These are phyloP conservation scores for Drosophila anceps DNA, from an alignment of 2,888 invertebrate genomes.

Conservation along the genomic window DNA sequence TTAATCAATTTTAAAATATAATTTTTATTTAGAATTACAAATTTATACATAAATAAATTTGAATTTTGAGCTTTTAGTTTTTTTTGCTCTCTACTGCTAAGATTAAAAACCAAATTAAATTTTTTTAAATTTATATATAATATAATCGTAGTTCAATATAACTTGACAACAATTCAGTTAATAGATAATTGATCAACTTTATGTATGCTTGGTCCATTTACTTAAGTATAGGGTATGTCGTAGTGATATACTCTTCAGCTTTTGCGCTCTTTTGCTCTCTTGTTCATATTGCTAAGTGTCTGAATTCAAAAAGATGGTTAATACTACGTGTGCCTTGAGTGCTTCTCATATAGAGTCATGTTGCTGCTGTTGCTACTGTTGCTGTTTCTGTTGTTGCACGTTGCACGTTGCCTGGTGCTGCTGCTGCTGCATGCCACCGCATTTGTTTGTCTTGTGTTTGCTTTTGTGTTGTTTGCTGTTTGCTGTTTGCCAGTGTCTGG, in stretches of 20 bases:
- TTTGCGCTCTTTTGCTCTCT: background rate
- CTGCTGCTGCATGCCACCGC: constrained; percentile 18
- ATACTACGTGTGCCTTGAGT: constrained; percentile 25
- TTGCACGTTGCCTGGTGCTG: constrained; percentile 14
- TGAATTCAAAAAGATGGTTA: constrained; percentile 40
- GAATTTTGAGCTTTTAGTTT: too few relatives aligned
- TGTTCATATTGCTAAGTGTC: constrained; percentile 50
- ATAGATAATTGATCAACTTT: background rate
- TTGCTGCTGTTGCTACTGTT: constrained; percentile 7
- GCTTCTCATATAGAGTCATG: constrained; percentile 15
- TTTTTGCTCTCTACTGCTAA: too few relatives aligned
- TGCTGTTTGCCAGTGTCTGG: constrained; percentile 56
- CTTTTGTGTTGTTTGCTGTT: constrained; percentile 60
- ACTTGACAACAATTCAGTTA: too few relatives aligned
- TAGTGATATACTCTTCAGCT: background rate
- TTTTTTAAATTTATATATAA: too few relatives aligned
- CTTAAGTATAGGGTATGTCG: background rate
- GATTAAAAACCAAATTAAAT: too few relatives aligned
- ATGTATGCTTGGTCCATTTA: background rate
- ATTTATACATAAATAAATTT: too few relatives aligned
- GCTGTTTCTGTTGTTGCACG: constrained; percentile 13
- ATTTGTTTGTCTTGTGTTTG: constrained; percentile 61
- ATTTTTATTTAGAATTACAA: too few relatives aligned
- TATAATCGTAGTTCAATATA: too few relatives aligned
- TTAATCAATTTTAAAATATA: background rate